Base-by-base conservation (phyloP, 2,888 invertebrate genomes). In the Drosophila pseudotakahashii region DNA sequence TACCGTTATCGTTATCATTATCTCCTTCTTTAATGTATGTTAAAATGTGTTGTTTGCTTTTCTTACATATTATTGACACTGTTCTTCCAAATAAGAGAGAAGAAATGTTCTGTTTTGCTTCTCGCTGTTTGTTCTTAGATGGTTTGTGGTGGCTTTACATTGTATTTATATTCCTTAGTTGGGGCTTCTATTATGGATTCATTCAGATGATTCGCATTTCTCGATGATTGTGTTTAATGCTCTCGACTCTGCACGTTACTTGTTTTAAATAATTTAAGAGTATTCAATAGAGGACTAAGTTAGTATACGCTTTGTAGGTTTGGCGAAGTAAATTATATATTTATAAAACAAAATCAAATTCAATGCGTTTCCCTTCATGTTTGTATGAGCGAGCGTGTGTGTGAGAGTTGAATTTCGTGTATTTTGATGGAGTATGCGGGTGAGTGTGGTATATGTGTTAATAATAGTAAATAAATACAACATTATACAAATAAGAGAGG, bases 201-300 rank as follows among this genome's bases (percentile, higher is more conserved):
- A 61, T 51, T 55, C 62, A 48, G 55, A 54, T 72, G 55, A 63
- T 60, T 74, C 50, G 63, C 69, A 57, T 61, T 69, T 63, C 51
- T 63, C 73, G 67, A 74, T 78, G 74, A 62, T 72, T 75, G 67
- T 66, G 66, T 61, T 71, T 44, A 52, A 55, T 84, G 63, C 62
- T 64, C 61, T 64, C 51, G 66, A 66, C 75, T 75, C 68, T 68
- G 48, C 48, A 63, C 41, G 66, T 54, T 44, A 54, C 41, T 55
- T 59, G 58, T 34, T 55, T 82, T 79, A 78, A 89, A 88, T 88
- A 89, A 89, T 88, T 88, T 86, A 89, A 86, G 89, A 89, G 90
- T 89, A 89, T 89, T 89, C 59, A 84, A 79, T 79, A 86, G 60
- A 76, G 80, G 73, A 76, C 86, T 85, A 88, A 88, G 84, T 88